Base-by-base conservation (phyloP, 2,113 vertebrate species). In the Dasyurus viverrinus region DNA sequence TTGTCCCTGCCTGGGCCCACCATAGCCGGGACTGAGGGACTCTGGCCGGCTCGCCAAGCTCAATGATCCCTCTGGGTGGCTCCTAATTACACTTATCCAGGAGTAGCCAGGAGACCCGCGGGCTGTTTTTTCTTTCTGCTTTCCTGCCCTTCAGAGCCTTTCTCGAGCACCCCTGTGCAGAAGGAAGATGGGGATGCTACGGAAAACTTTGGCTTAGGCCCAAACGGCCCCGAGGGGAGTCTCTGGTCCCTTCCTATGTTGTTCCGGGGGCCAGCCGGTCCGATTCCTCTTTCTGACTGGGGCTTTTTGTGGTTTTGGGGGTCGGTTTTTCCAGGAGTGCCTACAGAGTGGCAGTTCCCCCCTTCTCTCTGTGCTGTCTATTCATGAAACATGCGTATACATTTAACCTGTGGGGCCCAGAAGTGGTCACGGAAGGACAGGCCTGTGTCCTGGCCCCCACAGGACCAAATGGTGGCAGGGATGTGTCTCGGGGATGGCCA, bases 41-140 rank as follows among this genome's bases (percentile, higher is more conserved):
- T 96, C 97, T 92, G 93, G 46, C 96, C 96, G 95, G 19, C 93
- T 98, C 97, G 97, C 96, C 96, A 14, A 95, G 90, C 94, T 94
- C 93, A 97, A 94, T 96, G 97, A 96, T 95, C 92, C 96, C 96
- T 94, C 98, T 98, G 96, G 97, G 97, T 96, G 96, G 95, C 97
- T 98, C 95, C 54, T 98, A 98, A 98, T 98, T 97, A 97, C 50
- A 93, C 93, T 93, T 92, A 53, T 93, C 8, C 96, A 97, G 94
- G 94, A 94, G 96, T 98, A 97, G 97, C 98, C 54, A 98, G 96
- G 98, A 98, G 96, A 96, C 94, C 52, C 91, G 1, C 0, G 2
- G 5, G 60, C 2, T 68, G 60, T 30, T 36, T 36, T 68, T 36
- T 36, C 97, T 97, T 50, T 96, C 27, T 91, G 84, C 90, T 97